Base-by-base conservation (phyloP, 53 echinoderm and acorn worm genomes). In the Hippasteria phrygiana region DNA sequence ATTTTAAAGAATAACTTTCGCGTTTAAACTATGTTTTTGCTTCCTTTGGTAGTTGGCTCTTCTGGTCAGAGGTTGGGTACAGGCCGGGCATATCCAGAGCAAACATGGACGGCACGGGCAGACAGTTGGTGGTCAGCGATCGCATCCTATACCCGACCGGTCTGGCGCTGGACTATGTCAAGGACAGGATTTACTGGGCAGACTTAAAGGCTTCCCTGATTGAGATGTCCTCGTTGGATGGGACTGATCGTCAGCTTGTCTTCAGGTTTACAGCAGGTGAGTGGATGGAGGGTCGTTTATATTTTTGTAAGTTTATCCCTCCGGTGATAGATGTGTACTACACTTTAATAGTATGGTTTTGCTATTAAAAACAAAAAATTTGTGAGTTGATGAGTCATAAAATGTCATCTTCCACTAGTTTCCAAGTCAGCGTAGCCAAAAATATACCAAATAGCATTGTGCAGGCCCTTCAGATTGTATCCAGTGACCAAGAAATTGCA, bases 111-210 rank as follows among this genome's bases (percentile, higher is more conserved):
- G 96, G 96, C 1, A 48, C 43, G 0, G 29, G 77, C 38, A 31
- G 76, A 4, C 18, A n/a, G 31, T 53, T 72, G 1, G 66, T 92
- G 3, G 88, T 75, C 38, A 48, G 74, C 1, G 62, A 87, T 0
- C 46, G 85, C 39, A 33, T 95, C 33, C 84, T 75, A 12, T 93
- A 91, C 77, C 95, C 98, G 4, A 91, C 91, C 5, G 92, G 98
- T 20, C 79, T 97, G 48, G 95, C 98, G n/a, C 28, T 97, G 34
- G 98, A 97, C 45, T 93, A 88, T 78, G 66, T 66, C 29, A 73
- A 22, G 0, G 82, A 92, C 1, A 80, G 75, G 29, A 37, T 97
- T 18, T 97, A 95, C 88, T 94, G 95, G 94, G 94, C 95, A 1
- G 98, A 97, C 75, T 89, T 91, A 24, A 97, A 97, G 54, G 39